These are phyloP conservation scores for Panagrolaimus sp. DNA, from an alignment of 1,140 invertebrate genomes.

Conservation along the genomic window DNA sequence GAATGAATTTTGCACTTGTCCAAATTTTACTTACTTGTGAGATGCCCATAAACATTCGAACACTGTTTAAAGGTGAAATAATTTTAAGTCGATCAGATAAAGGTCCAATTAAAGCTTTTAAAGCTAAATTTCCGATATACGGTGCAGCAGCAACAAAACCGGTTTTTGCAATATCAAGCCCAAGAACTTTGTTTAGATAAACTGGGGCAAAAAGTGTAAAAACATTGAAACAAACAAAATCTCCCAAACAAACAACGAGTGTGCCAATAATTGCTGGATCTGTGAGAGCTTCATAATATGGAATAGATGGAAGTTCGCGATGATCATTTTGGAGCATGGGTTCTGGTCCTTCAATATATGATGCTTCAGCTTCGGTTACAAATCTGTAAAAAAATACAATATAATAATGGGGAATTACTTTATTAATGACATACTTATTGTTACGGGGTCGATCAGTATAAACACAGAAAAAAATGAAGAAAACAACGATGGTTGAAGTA, in stretches of 20 bases:
- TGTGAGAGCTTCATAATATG: not conserved
- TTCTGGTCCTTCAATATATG: not conserved
- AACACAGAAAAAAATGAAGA: not conserved
- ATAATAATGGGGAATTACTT: not conserved
- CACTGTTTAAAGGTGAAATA: not conserved
- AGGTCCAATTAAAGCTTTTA: not conserved
- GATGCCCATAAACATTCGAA: not conserved
- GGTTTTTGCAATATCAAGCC: not conserved
- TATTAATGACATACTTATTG: not conserved
- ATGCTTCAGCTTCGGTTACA: not conserved
- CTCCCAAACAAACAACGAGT: not conserved
- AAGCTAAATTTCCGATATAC: not conserved
- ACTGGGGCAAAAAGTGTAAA: not conserved
- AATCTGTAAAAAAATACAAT: not conserved
- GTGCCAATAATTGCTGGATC: not conserved
- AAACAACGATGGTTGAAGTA: not conserved
- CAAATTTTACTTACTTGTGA: constrained; percentile 5
- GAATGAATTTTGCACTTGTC: not conserved
- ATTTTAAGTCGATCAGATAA: not conserved
- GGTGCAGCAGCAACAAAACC: not conserved
- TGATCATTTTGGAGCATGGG: not conserved
- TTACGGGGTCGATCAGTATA: not conserved
- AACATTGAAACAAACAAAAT: constrained; percentile 5
- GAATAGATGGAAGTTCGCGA: not conserved
- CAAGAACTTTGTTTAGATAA: constrained; percentile 10